Evolutionary conservation across 2,797 vertebrate species (phyloP).

Genomic region (Pipistrellus nathusii): DNA sequence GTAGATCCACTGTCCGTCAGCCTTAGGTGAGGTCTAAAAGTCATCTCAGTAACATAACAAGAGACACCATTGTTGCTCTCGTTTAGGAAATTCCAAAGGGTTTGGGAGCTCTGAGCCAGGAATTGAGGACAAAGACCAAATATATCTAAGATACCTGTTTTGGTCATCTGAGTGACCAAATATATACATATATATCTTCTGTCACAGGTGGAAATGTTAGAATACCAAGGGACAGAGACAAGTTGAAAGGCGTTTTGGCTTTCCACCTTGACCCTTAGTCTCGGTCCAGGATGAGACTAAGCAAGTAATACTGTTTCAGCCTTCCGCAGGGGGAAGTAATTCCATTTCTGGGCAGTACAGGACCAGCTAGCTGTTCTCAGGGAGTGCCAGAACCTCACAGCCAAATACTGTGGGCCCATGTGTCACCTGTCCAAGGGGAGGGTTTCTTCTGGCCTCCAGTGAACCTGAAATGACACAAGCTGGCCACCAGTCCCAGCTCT

Average conservation of each 20-base stretch:
- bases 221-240: conserved; percentile 16
- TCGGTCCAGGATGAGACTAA: conserved; percentile 14
- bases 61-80: neutral
- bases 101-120: neutral
- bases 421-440: neutral
- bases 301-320: neutral
- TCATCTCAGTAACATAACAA: neutral
- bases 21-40: neutral
- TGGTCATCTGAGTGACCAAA: neutral
- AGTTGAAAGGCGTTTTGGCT: conserved; percentile 44
- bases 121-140: neutral
- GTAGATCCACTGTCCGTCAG: neutral
- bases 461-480: neutral
- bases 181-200: neutral
- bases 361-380: neutral
- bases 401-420: neutral
- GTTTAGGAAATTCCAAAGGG: neutral
- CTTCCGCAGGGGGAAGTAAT: neutral
- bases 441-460: neutral
- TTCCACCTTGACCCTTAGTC: neutral
- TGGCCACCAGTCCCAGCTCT: neutral
- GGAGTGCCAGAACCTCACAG: neutral
- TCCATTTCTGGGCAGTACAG: neutral
- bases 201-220: neutral
- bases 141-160: neutral